These are phyloP conservation scores for Chloroceryle amazona DNA, from an alignment of 2,797 vertebrate species.

Conservation along the genomic window DNA sequence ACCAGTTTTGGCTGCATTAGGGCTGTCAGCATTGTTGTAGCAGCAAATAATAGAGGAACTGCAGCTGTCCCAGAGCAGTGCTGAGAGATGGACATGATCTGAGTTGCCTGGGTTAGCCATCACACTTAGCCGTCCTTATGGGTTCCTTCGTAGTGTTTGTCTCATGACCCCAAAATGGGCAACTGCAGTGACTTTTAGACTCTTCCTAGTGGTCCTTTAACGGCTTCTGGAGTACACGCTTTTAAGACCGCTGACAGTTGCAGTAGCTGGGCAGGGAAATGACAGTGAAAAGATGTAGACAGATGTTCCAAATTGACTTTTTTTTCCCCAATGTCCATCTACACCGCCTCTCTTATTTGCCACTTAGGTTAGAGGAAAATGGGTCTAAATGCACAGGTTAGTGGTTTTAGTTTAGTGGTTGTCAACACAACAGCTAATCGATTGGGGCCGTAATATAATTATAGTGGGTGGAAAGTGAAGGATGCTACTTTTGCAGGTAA, in stretches of 20 bases:
- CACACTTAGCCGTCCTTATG: background rate
- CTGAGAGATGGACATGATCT: fast-evolving
- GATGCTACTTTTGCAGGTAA: background rate
- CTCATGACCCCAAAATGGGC: background rate
- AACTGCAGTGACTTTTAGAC: background rate
- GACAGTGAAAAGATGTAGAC: background rate
- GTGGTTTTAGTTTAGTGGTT: background rate
- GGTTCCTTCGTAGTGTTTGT: background rate
- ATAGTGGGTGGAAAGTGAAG: background rate
- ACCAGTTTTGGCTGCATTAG: background rate
- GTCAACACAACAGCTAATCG: background rate
- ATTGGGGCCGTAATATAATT: background rate
- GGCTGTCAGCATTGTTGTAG: background rate
- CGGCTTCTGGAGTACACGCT: background rate
- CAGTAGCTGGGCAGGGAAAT: fast-evolving
- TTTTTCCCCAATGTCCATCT: background rate
- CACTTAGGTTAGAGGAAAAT: background rate
- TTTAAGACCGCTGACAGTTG: background rate
- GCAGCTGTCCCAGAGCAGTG: background rate
- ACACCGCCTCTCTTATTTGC: background rate
- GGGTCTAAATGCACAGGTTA: fast-evolving
- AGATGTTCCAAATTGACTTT: background rate
- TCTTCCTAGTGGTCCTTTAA: background rate
- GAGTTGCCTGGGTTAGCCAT: background rate
- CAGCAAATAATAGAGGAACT: background rate